Base-by-base conservation (phyloP, 2,113 vertebrate genomes). In the Xiphophorus maculatus region DNA sequence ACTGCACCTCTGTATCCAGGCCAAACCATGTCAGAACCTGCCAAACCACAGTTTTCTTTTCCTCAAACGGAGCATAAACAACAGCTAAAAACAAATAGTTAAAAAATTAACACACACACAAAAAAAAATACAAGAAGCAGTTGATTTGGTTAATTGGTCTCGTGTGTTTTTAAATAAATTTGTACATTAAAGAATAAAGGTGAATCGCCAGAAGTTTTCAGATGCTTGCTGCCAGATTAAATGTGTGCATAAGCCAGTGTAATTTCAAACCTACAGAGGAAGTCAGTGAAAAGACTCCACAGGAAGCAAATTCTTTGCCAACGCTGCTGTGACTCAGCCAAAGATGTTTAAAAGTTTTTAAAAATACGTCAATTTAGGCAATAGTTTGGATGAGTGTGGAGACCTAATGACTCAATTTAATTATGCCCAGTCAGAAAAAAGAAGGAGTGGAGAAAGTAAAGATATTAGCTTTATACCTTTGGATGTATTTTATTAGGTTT, bases 1-100 rank as follows among this genome's bases (percentile, higher is more conserved):
- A 63, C 51, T 73, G 54, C 80, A 77, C 80, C 76, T 73, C 29
- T 61, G 81, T 22, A 79, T 72, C 25, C 58, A 79, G 10, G 4
- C 35, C n/a, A 51, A 28, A 73, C 66, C 33, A 19, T 44, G 37
- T 6, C 35, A 13, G 11, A 11, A 44, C 68, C 60, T 73, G 72
- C 42, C 17, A 33, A 48, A 63, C 32, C 27, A 42, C 58, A 37
- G 29, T 33, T 77, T 54, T 29, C 71, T 79, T 66, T 40, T 66
- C 14, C 15, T 71, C 61, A 40, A 67, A 35, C 0, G 5, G 27
- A 42, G 69, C 63, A 22, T 28, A 14, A 42, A 33, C 19, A 75
- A 69, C 12, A 19, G 42, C 61, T 37, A 77, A 64, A 37, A 17
- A 60, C 17, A 48, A 65, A 66, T 13, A 11, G 15, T 42, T n/a